These are phyloP conservation scores for Papilio machaon DNA, from an alignment of 1,140 invertebrate species.

Conservation along the genomic window DNA sequence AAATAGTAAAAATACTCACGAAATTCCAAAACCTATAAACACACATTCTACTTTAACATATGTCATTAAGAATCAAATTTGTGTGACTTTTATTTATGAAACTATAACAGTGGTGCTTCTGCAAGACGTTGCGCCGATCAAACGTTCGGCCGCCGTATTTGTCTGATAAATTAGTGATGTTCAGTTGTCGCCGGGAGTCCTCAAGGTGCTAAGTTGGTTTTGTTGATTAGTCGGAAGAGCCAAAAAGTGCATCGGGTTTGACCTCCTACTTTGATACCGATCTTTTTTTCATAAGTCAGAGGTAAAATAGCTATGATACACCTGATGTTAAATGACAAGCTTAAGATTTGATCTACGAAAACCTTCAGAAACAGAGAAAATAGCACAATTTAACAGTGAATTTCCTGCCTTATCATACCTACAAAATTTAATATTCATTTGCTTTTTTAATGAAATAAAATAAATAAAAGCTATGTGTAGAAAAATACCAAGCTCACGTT, in stretches of 20 bases:
- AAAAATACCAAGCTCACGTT: not conserved
- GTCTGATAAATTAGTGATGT: slow-evolving; percentile 69
- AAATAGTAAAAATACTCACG: slow-evolving; percentile 59
- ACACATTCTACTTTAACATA: slow-evolving; percentile 38
- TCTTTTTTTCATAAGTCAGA: not conserved
- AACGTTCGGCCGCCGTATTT: slow-evolving; percentile 66
- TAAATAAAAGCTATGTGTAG: not conserved
- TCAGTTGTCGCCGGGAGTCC: slow-evolving; percentile 66
- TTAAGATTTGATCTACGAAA: not conserved
- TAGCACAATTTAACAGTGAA: too few relatives aligned
- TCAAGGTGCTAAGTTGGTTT: slow-evolving; percentile 66
- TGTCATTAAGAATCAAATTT: slow-evolving; percentile 40
- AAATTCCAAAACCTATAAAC: slow-evolving; percentile 39
- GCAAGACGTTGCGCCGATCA: slow-evolving; percentile 58
- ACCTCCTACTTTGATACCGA: slow-evolving; percentile 58
- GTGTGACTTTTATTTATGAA: slow-evolving; percentile 23
- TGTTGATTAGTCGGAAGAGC: slow-evolving; percentile 57
- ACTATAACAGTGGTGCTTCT: slow-evolving; percentile 42
- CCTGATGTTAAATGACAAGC: not conserved
- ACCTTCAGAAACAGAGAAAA: not conserved
- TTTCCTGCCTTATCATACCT: too few relatives aligned
- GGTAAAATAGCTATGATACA: not conserved
- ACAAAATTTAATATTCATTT: not conserved
- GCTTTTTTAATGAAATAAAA: not conserved
- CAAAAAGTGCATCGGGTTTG: slow-evolving; percentile 53